Evolutionary conservation across 2,113 vertebrate species (phyloP), one percentile per base, ranked within the genome.

Genomic region (Brachypteracias leptosomus): DNA sequence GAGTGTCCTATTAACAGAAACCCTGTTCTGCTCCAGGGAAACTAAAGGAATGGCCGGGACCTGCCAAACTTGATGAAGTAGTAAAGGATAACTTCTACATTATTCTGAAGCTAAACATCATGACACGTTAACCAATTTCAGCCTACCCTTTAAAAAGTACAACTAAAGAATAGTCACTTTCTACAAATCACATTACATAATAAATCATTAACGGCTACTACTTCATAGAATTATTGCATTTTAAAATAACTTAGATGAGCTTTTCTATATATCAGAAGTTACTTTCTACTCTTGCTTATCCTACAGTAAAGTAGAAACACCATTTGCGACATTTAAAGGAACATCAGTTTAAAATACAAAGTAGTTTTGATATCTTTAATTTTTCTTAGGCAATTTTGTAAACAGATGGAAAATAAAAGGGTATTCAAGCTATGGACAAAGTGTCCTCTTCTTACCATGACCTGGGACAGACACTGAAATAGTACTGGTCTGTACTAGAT

Each of bases 361-460:
- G 35, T 73, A 0, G 88, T 49, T 93, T 75, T 74, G 46, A 52
- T 75, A 71, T 42, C 38, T 57, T 73, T 44, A 51, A 59, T 19
- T 85, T 80, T 73, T 85, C 58, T 66, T 49, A 82, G 49, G 84
- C 67, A 93, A 52, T 44, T 92, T 94, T 54, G 54, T 90, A 91
- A 71, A 17, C 91, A 62, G 66, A 94, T 76, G 44, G 44, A 93
- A 97, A 97, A 83, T 15, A 71, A 95, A 94, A 96, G 49, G 51
- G 82, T 57, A 96, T 89, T 92, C 71, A 94, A 97, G 97, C 95
- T 78, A 82, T 6, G 92, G 95, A 97, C 91, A 96, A 92, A 82
- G 36, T 26, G 90, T 95, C 75, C 89, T 96, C 72, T 96, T 93
- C 98, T 98, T 98, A 98, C 98, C 97, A 97, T 97, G 97, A 97